phyloP scores from a whole-genome alignment of 2,797 vertebrate genomes.

The Acanthis flammea region DNA sequence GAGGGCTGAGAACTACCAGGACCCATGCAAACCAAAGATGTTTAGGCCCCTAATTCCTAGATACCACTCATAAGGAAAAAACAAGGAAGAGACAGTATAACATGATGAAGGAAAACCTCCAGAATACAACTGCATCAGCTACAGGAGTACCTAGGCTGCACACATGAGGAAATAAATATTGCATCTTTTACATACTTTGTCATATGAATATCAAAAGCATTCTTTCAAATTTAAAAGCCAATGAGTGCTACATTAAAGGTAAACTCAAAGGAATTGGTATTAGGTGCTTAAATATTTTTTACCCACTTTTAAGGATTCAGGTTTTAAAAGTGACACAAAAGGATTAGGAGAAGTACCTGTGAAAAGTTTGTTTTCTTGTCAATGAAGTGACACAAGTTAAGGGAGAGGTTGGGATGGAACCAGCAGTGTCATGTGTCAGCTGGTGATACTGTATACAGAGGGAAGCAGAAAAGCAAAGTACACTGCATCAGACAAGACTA shows the following conservation, averaged over 20 bases:
- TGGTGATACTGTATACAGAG: not conserved
- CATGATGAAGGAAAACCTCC: not conserved
- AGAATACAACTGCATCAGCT: not conserved
- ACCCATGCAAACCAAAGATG: not conserved
- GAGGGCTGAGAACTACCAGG: not conserved
- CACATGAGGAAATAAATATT: not conserved
- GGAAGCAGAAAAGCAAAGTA: not conserved
- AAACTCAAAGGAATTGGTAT: not conserved
- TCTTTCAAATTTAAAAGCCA: not conserved
- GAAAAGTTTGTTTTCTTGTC: not conserved
- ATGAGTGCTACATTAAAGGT: not conserved
- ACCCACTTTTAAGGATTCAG: not conserved
- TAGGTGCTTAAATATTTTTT: not conserved
- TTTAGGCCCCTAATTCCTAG: not conserved
- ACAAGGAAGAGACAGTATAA: not conserved
- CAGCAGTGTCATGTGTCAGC: not conserved
- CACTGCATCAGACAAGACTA: fast-evolving
- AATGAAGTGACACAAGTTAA: not conserved
- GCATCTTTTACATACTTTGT: not conserved
- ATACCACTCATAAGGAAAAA: not conserved
- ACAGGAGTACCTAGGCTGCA: not conserved
- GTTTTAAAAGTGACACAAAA: not conserved
- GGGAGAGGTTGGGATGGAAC: not conserved
- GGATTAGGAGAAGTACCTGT: not conserved
- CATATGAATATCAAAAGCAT: not conserved